A percentile compares a stretch with the other conserved stretches of the same genome.
Conservation (phyloP, 1,140 invertebrate species). For the Magallana angulata region DNA sequence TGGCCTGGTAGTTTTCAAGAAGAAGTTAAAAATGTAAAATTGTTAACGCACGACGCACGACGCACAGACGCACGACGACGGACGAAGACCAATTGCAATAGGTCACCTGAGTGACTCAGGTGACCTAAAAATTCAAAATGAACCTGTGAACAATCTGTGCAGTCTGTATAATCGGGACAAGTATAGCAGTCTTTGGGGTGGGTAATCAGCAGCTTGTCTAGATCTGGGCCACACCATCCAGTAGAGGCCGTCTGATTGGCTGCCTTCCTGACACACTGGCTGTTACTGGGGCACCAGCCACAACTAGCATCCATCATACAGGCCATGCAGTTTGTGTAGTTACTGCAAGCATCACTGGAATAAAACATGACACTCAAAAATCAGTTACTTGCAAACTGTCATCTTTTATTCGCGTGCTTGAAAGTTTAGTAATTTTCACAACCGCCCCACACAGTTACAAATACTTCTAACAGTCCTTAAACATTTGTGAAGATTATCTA, state of each 20-base stretch:
- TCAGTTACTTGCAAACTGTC: too few species aligned
- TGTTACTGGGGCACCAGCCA: constrained; percentile 89
- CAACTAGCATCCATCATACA: constrained; percentile 93
- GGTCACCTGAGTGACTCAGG: too few species aligned
- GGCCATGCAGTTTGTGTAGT: constrained; percentile 90
- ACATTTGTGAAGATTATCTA: too few species aligned
- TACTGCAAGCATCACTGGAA: constrained; percentile 83
- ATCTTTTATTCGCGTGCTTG: too few species aligned
- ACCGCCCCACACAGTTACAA: too few species aligned
- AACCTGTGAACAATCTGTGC: constrained; percentile 70
- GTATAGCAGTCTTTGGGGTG: constrained; percentile 90
- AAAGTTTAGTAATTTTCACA: too few species aligned
- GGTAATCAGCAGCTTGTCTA: constrained; percentile 57
- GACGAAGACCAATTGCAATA: too few species aligned
- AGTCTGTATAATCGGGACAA: constrained; percentile 86
- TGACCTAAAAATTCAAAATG: neutral
- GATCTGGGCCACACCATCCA: constrained; percentile 42
- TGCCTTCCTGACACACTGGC: constrained; percentile 57
- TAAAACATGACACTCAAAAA: neutral
- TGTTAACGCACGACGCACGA: too few species aligned
- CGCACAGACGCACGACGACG: too few species aligned
- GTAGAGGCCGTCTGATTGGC: constrained; percentile 35
- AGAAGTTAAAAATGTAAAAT: too few species aligned
- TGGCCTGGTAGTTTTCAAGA: too few species aligned
- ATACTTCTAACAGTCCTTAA: too few species aligned